phyloP scores from a whole-genome alignment of 2,113 vertebrate species.

The Platichthys flesus region DNA sequence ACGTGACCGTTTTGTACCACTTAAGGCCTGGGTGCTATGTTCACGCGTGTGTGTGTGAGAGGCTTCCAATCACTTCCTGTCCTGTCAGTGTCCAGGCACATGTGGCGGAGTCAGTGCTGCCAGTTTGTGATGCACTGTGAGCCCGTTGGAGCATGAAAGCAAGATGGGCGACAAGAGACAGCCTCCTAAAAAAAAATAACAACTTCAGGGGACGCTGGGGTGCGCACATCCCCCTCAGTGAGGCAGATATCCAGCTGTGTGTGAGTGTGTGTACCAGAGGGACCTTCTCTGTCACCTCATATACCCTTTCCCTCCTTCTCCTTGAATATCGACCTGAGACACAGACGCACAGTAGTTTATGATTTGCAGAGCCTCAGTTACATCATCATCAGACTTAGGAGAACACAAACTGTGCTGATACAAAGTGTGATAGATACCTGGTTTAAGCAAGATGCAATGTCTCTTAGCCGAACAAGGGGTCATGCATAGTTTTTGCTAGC shows the following conservation, averaged over 20 bases:
- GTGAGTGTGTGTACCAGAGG: conserved; percentile 37
- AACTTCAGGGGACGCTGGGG: conserved; percentile 28
- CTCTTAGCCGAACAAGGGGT: neutral
- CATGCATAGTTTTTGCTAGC: neutral
- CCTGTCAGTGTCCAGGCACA: conserved; percentile 14
- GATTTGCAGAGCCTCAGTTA: conserved; percentile 26
- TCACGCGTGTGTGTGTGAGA: neutral
- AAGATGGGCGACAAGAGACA: conserved; percentile 1
- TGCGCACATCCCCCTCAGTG: conserved; percentile 17
- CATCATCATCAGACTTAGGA: conserved; percentile 33
- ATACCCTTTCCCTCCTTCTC: conserved; percentile 42
- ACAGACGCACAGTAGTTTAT: conserved; percentile 40
- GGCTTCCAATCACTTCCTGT: conserved; percentile 22
- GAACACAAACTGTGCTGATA: neutral
- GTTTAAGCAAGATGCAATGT: neutral
- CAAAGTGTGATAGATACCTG: neutral
- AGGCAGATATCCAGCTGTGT: conserved; percentile 49
- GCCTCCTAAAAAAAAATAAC: conserved; percentile 16
- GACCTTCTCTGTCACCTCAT: conserved; percentile 61
- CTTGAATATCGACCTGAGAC: conserved; percentile 71
- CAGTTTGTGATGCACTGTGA: conserved; percentile 16
- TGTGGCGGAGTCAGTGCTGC: conserved; percentile 5
- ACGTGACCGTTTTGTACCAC: neutral
- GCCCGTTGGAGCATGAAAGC: conserved; percentile 9
- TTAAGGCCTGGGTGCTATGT: conserved; percentile 10